Evolutionary conservation across 2,113 vertebrate genomes (phyloP).

Genomic region (Australoheros scitulus): DNA sequence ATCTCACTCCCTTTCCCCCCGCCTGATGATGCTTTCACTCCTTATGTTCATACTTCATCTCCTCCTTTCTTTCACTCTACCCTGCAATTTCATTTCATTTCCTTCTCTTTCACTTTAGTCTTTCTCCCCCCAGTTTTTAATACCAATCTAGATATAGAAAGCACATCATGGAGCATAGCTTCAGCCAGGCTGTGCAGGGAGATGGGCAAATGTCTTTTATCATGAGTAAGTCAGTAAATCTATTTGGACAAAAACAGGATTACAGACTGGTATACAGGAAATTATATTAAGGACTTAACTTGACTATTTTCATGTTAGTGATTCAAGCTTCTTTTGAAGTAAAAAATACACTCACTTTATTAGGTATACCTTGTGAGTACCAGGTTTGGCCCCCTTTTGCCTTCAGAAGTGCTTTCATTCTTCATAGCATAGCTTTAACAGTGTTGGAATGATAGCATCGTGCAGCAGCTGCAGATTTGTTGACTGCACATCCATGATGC

Average conservation of each 20-base stretch:
- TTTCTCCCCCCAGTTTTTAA: background rate
- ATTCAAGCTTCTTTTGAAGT: background rate
- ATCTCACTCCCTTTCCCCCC: constrained; percentile 6
- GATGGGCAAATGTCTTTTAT: constrained; percentile 29
- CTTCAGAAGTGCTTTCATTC: no score
- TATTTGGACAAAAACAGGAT: constrained; percentile 9
- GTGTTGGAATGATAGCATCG: background rate
- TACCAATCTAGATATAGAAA: constrained; percentile 1
- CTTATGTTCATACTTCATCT: constrained; percentile 42
- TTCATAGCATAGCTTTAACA: background rate
- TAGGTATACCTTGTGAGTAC: background rate
- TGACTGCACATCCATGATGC: no score
- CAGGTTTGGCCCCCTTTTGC: background rate
- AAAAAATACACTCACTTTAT: background rate
- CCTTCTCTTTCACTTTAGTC: constrained; percentile 5
- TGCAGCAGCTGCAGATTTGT: background rate
- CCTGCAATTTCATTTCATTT: constrained; percentile 33
- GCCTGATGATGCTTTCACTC: constrained; percentile 27
- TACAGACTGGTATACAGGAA: constrained; percentile 1
- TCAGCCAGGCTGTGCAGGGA: background rate
- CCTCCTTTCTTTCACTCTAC: constrained; percentile 1
- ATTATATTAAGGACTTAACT: background rate
- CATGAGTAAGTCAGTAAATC: constrained; percentile 15
- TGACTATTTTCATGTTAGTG: background rate
- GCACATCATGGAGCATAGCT: background rate